Base-by-base conservation (phyloP, 2,797 vertebrate genomes). In the Zalophus californianus region DNA sequence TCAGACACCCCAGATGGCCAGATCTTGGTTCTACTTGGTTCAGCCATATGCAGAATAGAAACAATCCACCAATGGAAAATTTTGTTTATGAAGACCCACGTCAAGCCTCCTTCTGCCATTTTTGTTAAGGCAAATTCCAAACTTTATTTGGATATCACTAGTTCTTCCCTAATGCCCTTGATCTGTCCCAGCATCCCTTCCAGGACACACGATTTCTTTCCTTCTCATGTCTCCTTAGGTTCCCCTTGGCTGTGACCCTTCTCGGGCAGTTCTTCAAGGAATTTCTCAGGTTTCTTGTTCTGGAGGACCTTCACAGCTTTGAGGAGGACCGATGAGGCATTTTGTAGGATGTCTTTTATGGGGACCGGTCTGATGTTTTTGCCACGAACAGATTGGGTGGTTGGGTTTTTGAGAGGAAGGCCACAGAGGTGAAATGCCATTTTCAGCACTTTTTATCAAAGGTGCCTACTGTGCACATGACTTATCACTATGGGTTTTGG, bases 401-500 rank as follows among this genome's bases (percentile, higher is more conserved):
- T 48, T 20, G 44, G 44, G 44, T 18, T 20, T 75, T 50, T 1
- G 7, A 75, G 72, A 29, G 25, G 25, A 29, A 16, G 72, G 14
- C 44, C 41, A 48, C 41, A 20, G 10, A 21, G 18, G 13, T 4
- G 11, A 78, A 44, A n/a, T 32, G 10, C 75, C 48, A 12, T 25
- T 7, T 7, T 38, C 13, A 27, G n/a, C 3, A 25, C n/a, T 27
- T 38, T 38, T 58, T 10, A 58, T 38, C 23, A 2, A 38, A 3
- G 18, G 12, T 15, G 14, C 27, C 27, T 23, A 6, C 27, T 0
- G 23, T n/a, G 52, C 56, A 7, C 3, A 1, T 8, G 54, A 35
- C 5, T 11, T 12, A 2, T 14, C 13, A 0, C 1, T 11, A 0
- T 15, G 8, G 27, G 5, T 10, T 2, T 16, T 25, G 68, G 20